phyloP scores from a whole-genome alignment of 2,113 vertebrate species.

The Nematolebias whitei region DNA sequence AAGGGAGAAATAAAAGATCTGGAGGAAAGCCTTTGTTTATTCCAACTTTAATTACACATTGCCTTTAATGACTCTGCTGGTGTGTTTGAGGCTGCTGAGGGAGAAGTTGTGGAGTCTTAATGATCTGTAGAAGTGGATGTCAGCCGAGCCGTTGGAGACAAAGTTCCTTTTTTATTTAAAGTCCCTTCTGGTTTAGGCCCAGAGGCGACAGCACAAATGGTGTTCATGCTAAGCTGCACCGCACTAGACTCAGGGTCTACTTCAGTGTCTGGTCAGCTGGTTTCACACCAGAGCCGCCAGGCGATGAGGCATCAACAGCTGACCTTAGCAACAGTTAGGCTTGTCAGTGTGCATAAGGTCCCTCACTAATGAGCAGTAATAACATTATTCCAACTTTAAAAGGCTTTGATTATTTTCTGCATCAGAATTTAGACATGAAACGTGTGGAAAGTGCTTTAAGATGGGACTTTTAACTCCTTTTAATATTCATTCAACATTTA shows the following conservation, averaged over 20 bases:
- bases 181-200: slow-evolving; percentile 85
- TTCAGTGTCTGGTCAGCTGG: slow-evolving; percentile 75
- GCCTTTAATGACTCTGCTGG: slow-evolving; percentile 83
- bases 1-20: slow-evolving; percentile 68
- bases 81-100: slow-evolving; percentile 74
- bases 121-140: slow-evolving; percentile 87
- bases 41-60: slow-evolving; percentile 93
- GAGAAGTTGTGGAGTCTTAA: slow-evolving; percentile 84
- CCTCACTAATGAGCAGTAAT: slow-evolving; percentile 87
- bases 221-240: slow-evolving; percentile 68
- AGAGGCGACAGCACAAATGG: slow-evolving; percentile 82
- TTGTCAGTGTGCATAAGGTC: slow-evolving; percentile 85
- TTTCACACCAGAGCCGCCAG: slow-evolving; percentile 70
- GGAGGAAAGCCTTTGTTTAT: slow-evolving; percentile 86
- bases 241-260: slow-evolving; percentile 58
- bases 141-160: slow-evolving; percentile 85
- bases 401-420: slow-evolving; percentile 65
- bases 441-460: slow-evolving; percentile 36
- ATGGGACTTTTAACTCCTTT: slow-evolving; percentile 42
- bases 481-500: too few relatives aligned
- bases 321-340: slow-evolving; percentile 82
- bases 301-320: slow-evolving; percentile 79
- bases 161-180: slow-evolving; percentile 84
- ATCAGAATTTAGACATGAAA: slow-evolving; percentile 48
- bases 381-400: slow-evolving; percentile 79